Conservation (phyloP, 2,113 vertebrate genomes). For the Zapus hudsonius region DNA sequence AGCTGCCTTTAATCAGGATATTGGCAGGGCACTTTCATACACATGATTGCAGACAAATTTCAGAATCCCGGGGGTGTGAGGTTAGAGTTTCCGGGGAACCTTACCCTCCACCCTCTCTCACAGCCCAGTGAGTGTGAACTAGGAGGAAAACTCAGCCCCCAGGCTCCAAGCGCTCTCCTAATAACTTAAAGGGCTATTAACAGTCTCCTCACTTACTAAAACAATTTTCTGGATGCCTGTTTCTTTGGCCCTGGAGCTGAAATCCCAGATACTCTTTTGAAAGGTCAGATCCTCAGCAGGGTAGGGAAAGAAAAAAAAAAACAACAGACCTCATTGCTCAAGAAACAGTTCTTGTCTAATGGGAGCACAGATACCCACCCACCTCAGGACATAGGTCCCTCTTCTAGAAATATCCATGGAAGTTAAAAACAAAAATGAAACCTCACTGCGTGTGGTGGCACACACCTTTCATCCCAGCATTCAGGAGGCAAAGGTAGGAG, state of each 20-base stretch:
- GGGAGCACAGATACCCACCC: too few relatives aligned
- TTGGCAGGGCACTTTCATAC: neutral
- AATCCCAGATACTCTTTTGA: neutral
- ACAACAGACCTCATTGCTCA: neutral
- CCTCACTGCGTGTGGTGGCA: too few relatives aligned
- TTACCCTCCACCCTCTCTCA: neutral
- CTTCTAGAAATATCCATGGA: neutral
- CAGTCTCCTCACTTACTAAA: conserved; percentile 70
- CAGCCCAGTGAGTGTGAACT: accelerated
- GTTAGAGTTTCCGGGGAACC: neutral
- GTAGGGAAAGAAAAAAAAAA: neutral
- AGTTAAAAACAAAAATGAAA: neutral
- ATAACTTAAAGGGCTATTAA: conserved; percentile 62
- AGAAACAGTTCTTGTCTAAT: neutral
- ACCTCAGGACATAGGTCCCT: neutral
- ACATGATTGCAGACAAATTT: neutral
- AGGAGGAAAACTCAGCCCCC: neutral
- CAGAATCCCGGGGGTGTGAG: neutral
- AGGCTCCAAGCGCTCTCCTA: conserved; percentile 3
- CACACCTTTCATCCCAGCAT: too few relatives aligned
- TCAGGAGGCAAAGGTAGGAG: too few relatives aligned
- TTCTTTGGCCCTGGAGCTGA: conserved; percentile 21
- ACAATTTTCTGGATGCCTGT: conserved; percentile 51
- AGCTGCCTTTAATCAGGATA: neutral
- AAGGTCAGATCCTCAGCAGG: neutral